Evolutionary conservation across 2,113 vertebrate species (phyloP).

Genomic region (Atractosteus spatula): DNA sequence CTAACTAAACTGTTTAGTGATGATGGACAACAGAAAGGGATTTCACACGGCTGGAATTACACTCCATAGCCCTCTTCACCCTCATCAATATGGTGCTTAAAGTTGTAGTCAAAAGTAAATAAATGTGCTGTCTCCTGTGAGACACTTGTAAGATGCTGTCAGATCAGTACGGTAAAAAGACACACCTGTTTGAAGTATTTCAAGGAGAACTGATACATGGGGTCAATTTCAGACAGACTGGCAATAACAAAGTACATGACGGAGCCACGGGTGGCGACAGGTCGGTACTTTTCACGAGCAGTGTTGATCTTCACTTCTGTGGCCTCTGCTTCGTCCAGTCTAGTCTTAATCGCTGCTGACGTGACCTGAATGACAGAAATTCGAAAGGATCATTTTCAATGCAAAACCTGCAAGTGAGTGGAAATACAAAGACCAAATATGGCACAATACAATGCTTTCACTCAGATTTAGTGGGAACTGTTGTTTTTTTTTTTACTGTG

Average conservation of each 20-base stretch:
- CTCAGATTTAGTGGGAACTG: background rate
- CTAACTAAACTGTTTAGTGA: too few species aligned
- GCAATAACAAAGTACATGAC: conserved; percentile 74
- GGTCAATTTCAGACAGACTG: conserved; percentile 77
- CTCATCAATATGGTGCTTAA: too few species aligned
- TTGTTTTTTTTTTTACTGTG: too few species aligned
- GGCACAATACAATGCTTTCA: background rate
- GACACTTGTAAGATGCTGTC: too few species aligned
- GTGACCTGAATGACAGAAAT: conserved; percentile 49
- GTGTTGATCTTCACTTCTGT: conserved; percentile 71
- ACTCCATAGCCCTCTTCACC: too few species aligned
- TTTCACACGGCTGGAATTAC: too few species aligned
- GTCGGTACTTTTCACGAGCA: conserved; percentile 65
- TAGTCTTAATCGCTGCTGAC: conserved; percentile 67
- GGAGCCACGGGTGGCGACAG: conserved; percentile 68
- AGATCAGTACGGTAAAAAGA: too few species aligned
- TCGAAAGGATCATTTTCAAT: background rate
- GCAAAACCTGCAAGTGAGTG: background rate
- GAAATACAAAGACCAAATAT: too few species aligned
- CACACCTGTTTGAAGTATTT: conserved; percentile 83
- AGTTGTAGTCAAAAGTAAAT: too few species aligned
- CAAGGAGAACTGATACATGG: conserved; percentile 78
- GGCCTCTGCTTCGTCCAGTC: conserved; percentile 68
- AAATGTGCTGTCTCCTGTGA: too few species aligned
- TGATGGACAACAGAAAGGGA: too few species aligned